Conservation (phyloP, 1,140 invertebrate species). For the Idris sp. region DNA sequence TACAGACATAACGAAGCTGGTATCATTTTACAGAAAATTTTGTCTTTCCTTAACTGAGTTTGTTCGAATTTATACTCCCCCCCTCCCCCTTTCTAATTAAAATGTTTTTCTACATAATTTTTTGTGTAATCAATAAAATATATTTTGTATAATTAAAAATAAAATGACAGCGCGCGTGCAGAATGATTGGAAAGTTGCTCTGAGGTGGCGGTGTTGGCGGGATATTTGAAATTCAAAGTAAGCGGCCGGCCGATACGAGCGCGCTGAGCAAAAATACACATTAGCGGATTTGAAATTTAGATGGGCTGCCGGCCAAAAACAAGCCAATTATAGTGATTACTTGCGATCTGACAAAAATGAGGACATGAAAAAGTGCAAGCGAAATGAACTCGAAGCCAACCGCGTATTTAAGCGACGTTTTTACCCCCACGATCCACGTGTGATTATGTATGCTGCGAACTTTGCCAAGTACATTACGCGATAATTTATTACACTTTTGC, state of each 20-base stretch:
- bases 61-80: too few species aligned
- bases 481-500: too few species aligned
- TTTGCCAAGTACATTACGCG: not conserved
- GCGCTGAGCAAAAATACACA: constrained; percentile 74
- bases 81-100: too few species aligned
- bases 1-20: too few species aligned
- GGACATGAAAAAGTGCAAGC: constrained; percentile 33
- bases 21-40: too few species aligned
- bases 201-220: constrained; percentile 52
- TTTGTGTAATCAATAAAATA: too few species aligned
- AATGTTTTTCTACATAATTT: too few species aligned
- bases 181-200: constrained; percentile 70
- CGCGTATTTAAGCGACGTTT: constrained; percentile 30
- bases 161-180: constrained; percentile 68
- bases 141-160: too few species aligned
- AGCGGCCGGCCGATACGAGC: constrained; percentile 68
- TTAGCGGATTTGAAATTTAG: constrained; percentile 78
- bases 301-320: constrained; percentile 64
- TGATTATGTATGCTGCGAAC: constrained; percentile 28
- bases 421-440: constrained; percentile 12
- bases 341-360: constrained; percentile 49
- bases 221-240: constrained; percentile 77
- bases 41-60: too few species aligned
- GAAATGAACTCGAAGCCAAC: constrained; percentile 29
- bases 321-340: constrained; percentile 57